These are phyloP conservation scores for Onchidella celtica DNA, from an alignment of 2,888 invertebrate species.

Conservation along the genomic window DNA sequence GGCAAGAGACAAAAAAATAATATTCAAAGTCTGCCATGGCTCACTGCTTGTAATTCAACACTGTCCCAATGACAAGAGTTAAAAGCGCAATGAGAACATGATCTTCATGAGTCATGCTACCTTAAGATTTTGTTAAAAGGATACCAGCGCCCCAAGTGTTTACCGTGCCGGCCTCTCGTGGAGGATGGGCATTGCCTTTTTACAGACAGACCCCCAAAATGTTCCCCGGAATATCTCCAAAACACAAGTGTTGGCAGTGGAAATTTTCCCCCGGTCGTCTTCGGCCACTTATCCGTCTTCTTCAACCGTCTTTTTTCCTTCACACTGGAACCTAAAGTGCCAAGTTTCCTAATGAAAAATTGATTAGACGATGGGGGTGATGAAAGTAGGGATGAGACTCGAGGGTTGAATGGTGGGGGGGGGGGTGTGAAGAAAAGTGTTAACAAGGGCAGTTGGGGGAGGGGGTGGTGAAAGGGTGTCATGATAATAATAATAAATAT, in stretches of 20 bases:
- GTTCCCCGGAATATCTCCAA: slow-evolving; percentile 27
- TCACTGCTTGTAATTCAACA: slow-evolving; percentile 38
- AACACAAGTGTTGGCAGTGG: slow-evolving; percentile 29
- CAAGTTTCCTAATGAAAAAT: slow-evolving; percentile 42
- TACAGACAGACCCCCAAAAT: slow-evolving; percentile 17
- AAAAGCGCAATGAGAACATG: not conserved
- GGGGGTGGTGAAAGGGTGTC: too few relatives aligned
- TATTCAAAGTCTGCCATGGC: too few relatives aligned
- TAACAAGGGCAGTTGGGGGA: too few relatives aligned
- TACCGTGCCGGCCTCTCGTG: slow-evolving; percentile 26
- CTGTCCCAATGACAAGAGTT: slow-evolving; percentile 1
- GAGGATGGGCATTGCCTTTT: not conserved
- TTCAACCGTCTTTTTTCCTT: slow-evolving; percentile 24
- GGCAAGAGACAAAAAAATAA: too few relatives aligned
- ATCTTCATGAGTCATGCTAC: not conserved
- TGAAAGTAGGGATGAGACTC: not conserved
- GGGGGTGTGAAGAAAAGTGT: too few relatives aligned
- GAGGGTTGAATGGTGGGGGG: too few relatives aligned
- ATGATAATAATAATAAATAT: too few relatives aligned
- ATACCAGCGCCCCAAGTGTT: slow-evolving; percentile 12
- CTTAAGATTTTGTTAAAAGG: not conserved
- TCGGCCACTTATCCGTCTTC: slow-evolving; percentile 20
- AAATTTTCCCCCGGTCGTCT: slow-evolving; percentile 22
- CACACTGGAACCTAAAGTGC: slow-evolving; percentile 19
- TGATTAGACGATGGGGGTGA: slow-evolving; percentile 30